A percentile compares a stretch with the other conserved stretches of the same genome.
These are phyloP conservation scores for Hedychridium roseum DNA, from an alignment of 2,888 invertebrate genomes.

Conservation along the genomic window DNA sequence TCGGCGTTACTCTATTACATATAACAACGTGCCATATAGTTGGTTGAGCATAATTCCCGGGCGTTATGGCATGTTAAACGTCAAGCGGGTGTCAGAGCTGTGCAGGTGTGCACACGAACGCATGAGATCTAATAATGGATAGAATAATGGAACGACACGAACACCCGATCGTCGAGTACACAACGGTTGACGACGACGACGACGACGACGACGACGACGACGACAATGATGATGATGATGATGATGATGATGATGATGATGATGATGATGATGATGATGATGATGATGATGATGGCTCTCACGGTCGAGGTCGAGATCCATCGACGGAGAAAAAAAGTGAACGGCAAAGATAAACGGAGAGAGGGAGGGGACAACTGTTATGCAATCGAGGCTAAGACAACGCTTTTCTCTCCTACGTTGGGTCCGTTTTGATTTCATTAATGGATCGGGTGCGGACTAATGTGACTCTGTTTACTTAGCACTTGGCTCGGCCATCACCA, in stretches of 20 bases:
- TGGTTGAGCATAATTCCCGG: too few relatives aligned
- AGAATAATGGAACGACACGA: constrained; percentile 40
- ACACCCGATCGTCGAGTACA: constrained; percentile 10
- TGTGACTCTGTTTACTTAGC: constrained; percentile 53
- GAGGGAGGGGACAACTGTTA: neutral
- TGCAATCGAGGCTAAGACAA: constrained; percentile 27
- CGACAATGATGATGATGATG: too few relatives aligned
- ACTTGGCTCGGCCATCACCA: constrained; percentile 52
- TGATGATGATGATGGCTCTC: too few relatives aligned
- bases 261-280: too few relatives aligned
- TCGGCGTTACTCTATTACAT: too few relatives aligned
- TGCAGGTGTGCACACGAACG: too few relatives aligned
- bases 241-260: too few relatives aligned
- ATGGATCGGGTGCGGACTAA: constrained; percentile 54
- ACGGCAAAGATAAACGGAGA: neutral
- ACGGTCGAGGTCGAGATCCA: neutral
- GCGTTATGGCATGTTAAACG: too few relatives aligned
- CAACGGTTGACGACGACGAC: neutral
- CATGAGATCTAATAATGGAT: too few relatives aligned
- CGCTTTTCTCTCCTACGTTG: neutral
- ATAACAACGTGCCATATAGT: too few relatives aligned
- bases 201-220: constrained; percentile 9
- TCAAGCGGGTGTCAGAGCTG: too few relatives aligned
- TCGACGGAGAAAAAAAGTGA: neutral
- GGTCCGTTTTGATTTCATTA: constrained; percentile 55